These are phyloP conservation scores for Chiloscyllium plagiosum DNA, from an alignment of 2,113 vertebrate species.

Conservation along the genomic window DNA sequence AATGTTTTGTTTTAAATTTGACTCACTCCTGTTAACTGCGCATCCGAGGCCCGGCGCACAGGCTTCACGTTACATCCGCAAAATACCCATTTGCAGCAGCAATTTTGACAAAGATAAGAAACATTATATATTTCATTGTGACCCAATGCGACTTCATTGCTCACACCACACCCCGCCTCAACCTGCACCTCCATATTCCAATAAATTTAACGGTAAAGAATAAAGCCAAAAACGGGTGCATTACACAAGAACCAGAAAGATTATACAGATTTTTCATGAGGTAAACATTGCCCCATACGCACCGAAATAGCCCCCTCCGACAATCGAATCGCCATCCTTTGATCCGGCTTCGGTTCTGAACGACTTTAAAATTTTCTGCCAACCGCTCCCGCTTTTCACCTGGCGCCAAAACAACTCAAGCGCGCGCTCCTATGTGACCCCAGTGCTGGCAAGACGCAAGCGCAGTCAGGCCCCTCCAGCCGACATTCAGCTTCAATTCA, in stretches of 20 bases:
- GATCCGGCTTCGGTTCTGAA: neutral
- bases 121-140: neutral
- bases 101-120: neutral
- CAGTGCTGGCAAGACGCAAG: neutral
- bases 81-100: too few species aligned
- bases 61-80: neutral
- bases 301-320: slow-evolving; percentile 3
- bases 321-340: neutral
- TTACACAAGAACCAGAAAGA: neutral
- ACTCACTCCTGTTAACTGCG: neutral
- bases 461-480: neutral
- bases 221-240: too few species aligned
- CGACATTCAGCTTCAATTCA: neutral
- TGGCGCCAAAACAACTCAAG: neutral
- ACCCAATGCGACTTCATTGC: neutral
- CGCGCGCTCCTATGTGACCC: neutral
- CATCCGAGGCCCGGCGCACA: neutral
- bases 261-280: neutral
- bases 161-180: too few species aligned
- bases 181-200: neutral
- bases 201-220: neutral
- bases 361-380: neutral
- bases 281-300: neutral
- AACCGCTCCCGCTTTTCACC: neutral
- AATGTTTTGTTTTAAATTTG: neutral